These are phyloP conservation scores for Limnephilus rhombicus DNA, from an alignment of 2,888 invertebrate genomes.

Conservation along the genomic window DNA sequence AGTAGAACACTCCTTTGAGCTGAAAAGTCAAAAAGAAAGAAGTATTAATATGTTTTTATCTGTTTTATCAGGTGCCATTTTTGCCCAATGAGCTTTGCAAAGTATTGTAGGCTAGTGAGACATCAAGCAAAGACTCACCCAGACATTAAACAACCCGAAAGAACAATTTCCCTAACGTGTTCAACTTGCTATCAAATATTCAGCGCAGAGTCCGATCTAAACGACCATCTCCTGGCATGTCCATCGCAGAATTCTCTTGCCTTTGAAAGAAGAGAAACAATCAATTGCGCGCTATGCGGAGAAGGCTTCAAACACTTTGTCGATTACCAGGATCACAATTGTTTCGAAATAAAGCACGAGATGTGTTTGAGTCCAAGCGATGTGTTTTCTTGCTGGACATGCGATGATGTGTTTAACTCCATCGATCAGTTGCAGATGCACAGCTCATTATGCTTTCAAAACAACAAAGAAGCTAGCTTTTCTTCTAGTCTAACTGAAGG, in stretches of 20 bases:
- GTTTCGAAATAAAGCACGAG: conserved; percentile 6
- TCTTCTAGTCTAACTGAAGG: neutral
- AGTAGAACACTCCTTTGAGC: too few species aligned
- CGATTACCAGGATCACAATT: neutral
- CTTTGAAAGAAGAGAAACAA: neutral
- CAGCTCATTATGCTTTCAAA: neutral
- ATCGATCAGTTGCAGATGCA: conserved; percentile 14
- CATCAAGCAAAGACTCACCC: neutral
- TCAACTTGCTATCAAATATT: neutral
- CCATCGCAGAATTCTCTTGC: neutral
- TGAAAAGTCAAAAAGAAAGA: too few species aligned
- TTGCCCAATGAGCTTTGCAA: conserved; percentile 28
- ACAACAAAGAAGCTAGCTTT: neutral
- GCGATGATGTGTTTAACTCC: neutral
- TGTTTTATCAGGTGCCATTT: conserved; percentile 17
- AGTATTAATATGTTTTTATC: neutral
- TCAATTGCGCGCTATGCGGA: neutral
- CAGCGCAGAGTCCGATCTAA: neutral
- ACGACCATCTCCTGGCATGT: neutral
- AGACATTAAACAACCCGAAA: neutral
- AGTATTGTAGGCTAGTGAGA: neutral
- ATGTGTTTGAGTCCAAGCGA: neutral
- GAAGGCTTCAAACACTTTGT: neutral
- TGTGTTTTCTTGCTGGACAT: neutral
- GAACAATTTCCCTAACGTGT: neutral